Evolutionary conservation across 2,113 vertebrate genomes (phyloP).

Genomic region (Campylomormyrus numenius): DNA sequence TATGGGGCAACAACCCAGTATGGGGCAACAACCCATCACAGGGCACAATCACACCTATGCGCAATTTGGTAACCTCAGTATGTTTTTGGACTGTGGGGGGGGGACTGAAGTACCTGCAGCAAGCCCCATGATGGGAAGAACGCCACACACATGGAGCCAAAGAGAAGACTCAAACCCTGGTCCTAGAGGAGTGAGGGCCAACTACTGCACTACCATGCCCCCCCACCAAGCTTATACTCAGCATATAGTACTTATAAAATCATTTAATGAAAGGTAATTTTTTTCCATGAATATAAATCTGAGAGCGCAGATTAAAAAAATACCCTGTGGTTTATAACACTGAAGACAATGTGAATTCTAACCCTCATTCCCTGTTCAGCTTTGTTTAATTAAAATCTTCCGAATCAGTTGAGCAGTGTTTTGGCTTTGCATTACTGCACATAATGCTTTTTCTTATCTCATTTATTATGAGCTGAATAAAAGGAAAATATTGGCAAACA

Average conservation of each 20-base stretch:
- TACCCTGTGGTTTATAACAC: background rate
- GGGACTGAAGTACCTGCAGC: background rate
- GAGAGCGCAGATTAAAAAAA: background rate
- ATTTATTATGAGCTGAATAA: background rate
- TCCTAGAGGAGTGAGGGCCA: background rate
- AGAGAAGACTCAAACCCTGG: background rate
- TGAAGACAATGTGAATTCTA: background rate
- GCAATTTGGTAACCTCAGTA: background rate
- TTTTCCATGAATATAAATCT: slow-evolving; percentile 2
- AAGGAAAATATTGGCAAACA: background rate
- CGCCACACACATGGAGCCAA: background rate
- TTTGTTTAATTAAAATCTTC: slow-evolving; percentile 9
- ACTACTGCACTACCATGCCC: background rate
- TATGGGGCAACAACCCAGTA: background rate
- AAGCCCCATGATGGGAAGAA: background rate
- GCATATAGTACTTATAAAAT: background rate
- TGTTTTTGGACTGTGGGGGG: background rate
- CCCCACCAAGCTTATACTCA: background rate
- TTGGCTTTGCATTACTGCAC: background rate
- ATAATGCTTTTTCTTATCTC: background rate
- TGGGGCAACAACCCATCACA: too few relatives aligned
- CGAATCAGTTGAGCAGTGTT: slow-evolving; percentile 2
- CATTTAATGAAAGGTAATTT: background rate
- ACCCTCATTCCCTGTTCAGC: background rate
- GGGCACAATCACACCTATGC: background rate